phyloP scores from a whole-genome alignment of 2,113 vertebrate genomes.

The Zosterops pallidus region DNA sequence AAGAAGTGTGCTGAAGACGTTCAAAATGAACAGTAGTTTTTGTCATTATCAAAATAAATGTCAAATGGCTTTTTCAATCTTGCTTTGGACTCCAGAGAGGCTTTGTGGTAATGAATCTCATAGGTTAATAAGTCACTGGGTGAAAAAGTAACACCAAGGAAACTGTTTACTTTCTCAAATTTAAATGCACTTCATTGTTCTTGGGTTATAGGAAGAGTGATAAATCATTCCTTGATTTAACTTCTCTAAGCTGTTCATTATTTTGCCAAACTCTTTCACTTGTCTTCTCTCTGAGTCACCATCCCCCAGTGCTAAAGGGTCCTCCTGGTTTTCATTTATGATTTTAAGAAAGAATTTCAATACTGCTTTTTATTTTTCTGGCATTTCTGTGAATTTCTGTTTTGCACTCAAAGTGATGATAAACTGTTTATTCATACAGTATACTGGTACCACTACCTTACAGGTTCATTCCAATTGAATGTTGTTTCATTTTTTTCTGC shows the following conservation, averaged over 20 bases:
- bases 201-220: background rate
- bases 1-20: background rate
- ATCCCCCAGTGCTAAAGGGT: background rate
- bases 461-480: background rate
- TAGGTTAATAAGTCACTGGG: constrained; percentile 4
- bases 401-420: background rate
- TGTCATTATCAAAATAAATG: constrained; percentile 36
- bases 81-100: background rate
- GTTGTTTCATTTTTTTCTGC: background rate
- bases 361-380: background rate
- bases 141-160: background rate
- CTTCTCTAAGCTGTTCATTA: background rate
- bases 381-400: background rate
- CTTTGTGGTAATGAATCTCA: background rate
- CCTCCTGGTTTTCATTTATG: background rate
- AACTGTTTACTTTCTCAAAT: constrained; percentile 31
- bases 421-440: background rate
- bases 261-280: background rate
- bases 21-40: background rate
- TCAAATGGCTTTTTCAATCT: constrained; percentile 21
- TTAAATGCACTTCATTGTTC: constrained; percentile 21
- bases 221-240: constrained; percentile 18
- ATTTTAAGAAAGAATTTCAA: background rate
- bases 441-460: background rate
- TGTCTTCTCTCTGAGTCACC: background rate